Conservation (phyloP, 2,113 vertebrate genomes). For the Gymnogyps californianus region DNA sequence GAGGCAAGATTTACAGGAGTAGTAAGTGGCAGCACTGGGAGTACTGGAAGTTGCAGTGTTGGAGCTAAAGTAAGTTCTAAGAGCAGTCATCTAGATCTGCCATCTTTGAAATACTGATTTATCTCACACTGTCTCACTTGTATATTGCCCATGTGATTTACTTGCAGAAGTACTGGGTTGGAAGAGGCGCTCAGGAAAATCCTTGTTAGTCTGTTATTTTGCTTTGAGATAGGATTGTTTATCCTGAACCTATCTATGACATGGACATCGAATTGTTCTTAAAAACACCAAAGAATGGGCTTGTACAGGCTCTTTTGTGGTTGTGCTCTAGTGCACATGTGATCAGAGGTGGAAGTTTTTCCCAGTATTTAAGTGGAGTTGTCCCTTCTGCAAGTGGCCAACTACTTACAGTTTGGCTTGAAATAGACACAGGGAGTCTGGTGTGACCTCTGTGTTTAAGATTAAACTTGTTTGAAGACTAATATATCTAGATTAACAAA, state of each 20-base stretch:
- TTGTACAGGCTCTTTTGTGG: neutral
- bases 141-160: neutral
- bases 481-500: neutral
- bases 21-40: constrained; percentile 93
- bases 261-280: neutral
- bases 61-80: constrained; percentile 90
- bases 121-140: neutral
- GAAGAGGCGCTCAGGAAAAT: neutral
- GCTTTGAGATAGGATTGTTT: neutral
- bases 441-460: neutral
- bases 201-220: neutral
- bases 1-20: constrained; percentile 97
- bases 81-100: neutral
- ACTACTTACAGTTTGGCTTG: neutral
- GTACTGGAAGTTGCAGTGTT: constrained; percentile 94
- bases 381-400: neutral
- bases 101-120: neutral
- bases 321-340: neutral
- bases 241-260: neutral
- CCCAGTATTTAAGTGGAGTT: neutral
- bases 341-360: neutral
- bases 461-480: neutral
- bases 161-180: neutral
- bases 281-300: neutral
- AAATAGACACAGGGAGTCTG: neutral